A percentile compares a stretch with the other conserved stretches of the same genome.
Conservation (phyloP, 2,888 invertebrate species). For the Busseola fusca region DNA sequence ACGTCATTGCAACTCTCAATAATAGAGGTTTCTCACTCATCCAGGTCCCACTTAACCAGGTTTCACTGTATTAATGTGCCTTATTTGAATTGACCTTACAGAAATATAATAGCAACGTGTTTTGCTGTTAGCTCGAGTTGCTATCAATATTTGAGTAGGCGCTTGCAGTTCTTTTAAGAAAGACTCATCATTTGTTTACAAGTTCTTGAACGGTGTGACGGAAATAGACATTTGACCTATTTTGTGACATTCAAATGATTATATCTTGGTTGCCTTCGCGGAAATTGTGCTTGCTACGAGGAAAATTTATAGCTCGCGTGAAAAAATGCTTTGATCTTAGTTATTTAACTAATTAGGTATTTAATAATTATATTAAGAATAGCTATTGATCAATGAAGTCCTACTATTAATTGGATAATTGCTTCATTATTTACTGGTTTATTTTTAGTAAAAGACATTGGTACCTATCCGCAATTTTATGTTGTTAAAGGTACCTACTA, state of each 20-base stretch:
- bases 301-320: slow-evolving; percentile 47
- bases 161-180: slow-evolving; percentile 24
- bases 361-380: slow-evolving; percentile 18
- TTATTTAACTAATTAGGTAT: slow-evolving; percentile 23
- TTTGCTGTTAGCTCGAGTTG: neutral
- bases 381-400: slow-evolving; percentile 12
- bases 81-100: slow-evolving; percentile 6
- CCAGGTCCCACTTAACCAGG: too few relatives aligned
- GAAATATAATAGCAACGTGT: slow-evolving; percentile 41
- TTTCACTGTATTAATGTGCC: neutral
- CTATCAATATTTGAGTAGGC: slow-evolving; percentile 32
- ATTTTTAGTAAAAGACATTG: neutral
- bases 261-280: slow-evolving; percentile 19
- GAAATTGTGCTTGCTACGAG: slow-evolving; percentile 50
- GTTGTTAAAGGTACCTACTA: neutral
- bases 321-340: slow-evolving; percentile 57
- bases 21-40: too few relatives aligned
- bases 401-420: slow-evolving; percentile 8
- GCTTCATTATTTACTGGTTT: neutral
- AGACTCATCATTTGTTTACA: slow-evolving; percentile 13
- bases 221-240: slow-evolving; percentile 55
- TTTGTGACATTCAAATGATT: slow-evolving; percentile 47
- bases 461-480: neutral
- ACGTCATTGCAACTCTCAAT: too few relatives aligned
- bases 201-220: slow-evolving; percentile 30